These are phyloP conservation scores for Xiphophorus birchmanni DNA, from an alignment of 2,797 vertebrate species.

Conservation along the genomic window DNA sequence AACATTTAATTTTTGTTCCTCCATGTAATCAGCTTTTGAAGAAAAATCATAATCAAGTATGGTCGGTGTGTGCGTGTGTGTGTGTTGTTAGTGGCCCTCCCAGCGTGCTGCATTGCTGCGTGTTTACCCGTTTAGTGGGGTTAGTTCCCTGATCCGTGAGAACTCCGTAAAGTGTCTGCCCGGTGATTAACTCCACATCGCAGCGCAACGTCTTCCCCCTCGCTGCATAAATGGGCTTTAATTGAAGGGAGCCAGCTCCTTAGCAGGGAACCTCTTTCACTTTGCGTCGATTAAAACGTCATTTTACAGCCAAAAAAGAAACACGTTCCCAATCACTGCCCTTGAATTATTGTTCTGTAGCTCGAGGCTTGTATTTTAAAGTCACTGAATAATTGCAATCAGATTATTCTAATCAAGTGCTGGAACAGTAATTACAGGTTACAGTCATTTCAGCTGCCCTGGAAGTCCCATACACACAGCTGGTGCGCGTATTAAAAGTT, in stretches of 20 bases:
- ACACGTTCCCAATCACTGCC: conserved; percentile 95
- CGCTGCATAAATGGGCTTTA: conserved; percentile 88
- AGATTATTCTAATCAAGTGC: conserved; percentile 99
- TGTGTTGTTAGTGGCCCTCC: conserved; percentile 42
- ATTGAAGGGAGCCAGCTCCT: conserved; percentile 86
- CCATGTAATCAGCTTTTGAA: conserved; percentile 43
- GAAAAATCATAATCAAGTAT: background rate
- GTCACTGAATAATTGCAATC: conserved; percentile 99
- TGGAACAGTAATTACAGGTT: conserved; percentile 99
- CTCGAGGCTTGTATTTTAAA: conserved; percentile 99
- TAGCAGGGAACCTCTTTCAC: conserved; percentile 84
- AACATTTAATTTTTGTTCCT: conserved; percentile 33
- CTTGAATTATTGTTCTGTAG: conserved; percentile 99
- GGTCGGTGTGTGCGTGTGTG: conserved; percentile 4
- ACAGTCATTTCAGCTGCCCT: conserved; percentile 96
- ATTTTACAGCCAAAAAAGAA: conserved; percentile 96
- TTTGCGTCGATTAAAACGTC: conserved; percentile 92
- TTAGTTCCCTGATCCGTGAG: conserved; percentile 83
- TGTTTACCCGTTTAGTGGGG: conserved; percentile 78
- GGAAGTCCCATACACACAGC: conserved; percentile 89
- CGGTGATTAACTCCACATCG: conserved; percentile 88
- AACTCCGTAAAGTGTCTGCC: conserved; percentile 80
- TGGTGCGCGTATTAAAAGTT: conserved; percentile 98
- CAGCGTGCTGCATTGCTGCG: conserved; percentile 60
- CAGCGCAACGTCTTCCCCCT: conserved; percentile 88